Base-by-base conservation (phyloP, 2,888 invertebrate species). In the Empis stercorea region DNA sequence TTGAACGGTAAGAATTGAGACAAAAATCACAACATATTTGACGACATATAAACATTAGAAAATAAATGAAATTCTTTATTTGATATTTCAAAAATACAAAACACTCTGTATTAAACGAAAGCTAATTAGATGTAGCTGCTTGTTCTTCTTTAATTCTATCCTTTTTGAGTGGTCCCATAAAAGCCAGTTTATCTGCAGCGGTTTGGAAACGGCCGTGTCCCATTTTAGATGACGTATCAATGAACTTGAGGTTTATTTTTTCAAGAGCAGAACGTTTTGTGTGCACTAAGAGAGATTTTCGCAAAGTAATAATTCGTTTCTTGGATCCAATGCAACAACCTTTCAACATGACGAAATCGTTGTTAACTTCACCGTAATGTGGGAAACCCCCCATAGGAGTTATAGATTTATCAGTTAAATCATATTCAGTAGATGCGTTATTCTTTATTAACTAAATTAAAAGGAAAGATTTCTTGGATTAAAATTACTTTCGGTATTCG, bases 201-300 rank as follows among this genome's bases (percentile, higher is more conserved):
- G 97, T 99, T 76, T 99, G 99, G 97, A 99, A 99, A 66, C 97
- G 87, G 78, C 99, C 99, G 68, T 99, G 99, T 69, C 99, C 99
- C 70, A 96, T 96, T 74, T 99, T 99, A 72, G 95, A 95, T 47
- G 94, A 84, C 15, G 99, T 99, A 70, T 99, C 99, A 66, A 99
- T 99, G 74, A 97, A 99, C 74, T 99, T 99, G 52, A 99, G 79
- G 63, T 86, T 92, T 74, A 99, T 96, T 78, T 96, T 93, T 73
- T 99, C 99, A 66, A 93, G 76, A 47, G 96, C 93, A 47, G 88
- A 79, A 60, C 95, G 84, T 75, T 94, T 97, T 42, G 95, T 96
- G 68, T 95, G 96, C 7, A 86, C 84, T 64, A 95, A 55, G 48
- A 66, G 54, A 3, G 65, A 63, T 50, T 66, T 66, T 54, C 65